Evolutionary conservation across 1,140 invertebrate species (phyloP), one percentile per base, ranked within the genome.

Genomic region (Maconellicoccus hirsutus): DNA sequence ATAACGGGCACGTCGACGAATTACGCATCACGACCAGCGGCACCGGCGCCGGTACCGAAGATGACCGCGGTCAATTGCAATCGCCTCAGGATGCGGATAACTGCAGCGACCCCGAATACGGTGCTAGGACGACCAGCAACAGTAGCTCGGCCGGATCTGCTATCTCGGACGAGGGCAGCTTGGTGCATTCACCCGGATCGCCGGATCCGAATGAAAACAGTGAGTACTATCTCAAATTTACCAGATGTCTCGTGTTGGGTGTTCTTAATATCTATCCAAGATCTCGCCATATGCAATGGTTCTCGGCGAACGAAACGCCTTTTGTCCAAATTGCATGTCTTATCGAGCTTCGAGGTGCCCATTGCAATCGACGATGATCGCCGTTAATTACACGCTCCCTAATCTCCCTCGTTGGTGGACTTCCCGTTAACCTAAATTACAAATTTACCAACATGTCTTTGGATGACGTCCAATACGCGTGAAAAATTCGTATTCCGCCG

Each of bases 201-300:
- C 61, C 61, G 21, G 61, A 66, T 66, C 61, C 3, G 3, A 66
- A 25, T 26, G 61, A 66, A 26, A 66, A 66, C 61, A 23, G 61
- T 66, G 25, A 66, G 61, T 66, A 26, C n/a, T n/a, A n/a, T n/a
- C n/a, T n/a, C n/a, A n/a, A n/a, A n/a, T n/a, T n/a, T n/a, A n/a
- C n/a, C n/a, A n/a, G n/a, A n/a, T n/a, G n/a, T n/a, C n/a, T n/a
- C n/a, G n/a, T n/a, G n/a, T n/a, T n/a, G n/a, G n/a, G n/a, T n/a
- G n/a, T n/a, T n/a, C n/a, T n/a, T n/a, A n/a, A n/a, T n/a, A n/a
- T n/a, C n/a, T n/a, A n/a, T n/a, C n/a, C n/a, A n/a, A n/a, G n/a
- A n/a, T n/a, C n/a, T n/a, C n/a, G n/a, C n/a, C n/a, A n/a, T n/a
- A n/a, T n/a, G n/a, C n/a, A n/a, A n/a, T n/a, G n/a, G n/a, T n/a